phyloP scores from a whole-genome alignment of 2,797 vertebrate genomes.

The Poeciliopsis gracilis region DNA sequence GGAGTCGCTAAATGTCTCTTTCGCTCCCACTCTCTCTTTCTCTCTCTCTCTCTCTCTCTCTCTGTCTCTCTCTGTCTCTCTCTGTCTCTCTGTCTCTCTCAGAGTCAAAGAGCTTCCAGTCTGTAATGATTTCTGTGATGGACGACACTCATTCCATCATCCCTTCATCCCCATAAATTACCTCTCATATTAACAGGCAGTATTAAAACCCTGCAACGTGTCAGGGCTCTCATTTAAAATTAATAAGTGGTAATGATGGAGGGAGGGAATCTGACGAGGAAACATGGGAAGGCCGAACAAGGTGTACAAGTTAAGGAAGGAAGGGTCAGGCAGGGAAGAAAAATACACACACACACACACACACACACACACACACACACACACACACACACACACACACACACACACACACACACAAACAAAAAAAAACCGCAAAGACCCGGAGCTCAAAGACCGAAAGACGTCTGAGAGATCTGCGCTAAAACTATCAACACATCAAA shows the following conservation, averaged over 20 bases:
- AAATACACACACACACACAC: too few species aligned
- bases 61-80: background rate
- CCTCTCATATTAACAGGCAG: conserved; percentile 91
- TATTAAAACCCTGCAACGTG: conserved; percentile 97
- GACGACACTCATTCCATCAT: conserved; percentile 84
- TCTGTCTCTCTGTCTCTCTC: background rate
- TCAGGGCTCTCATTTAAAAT: conserved; percentile 99
- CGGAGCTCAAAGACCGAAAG: background rate
- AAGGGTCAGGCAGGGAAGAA: background rate
- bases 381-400: too few species aligned
- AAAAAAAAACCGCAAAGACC: conserved; percentile 5
- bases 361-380: too few species aligned
- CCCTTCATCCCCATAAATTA: conserved; percentile 83
- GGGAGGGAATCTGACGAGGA: conserved; percentile 72
- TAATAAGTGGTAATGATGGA: conserved; percentile 98
- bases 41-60: too few species aligned
- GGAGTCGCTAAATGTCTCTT: conserved; percentile 30
- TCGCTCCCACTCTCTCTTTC: background rate
- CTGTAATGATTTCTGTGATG: conserved; percentile 76
- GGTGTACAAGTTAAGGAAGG: conserved; percentile 13
- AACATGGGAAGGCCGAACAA: conserved; percentile 55
- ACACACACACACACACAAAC: too few species aligned
- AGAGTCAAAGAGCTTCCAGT: conserved; percentile 50
- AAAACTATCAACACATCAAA: conserved; percentile 26
- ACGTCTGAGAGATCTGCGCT: background rate